Conservation (phyloP, 2,888 invertebrate species). For the Nephrotoma appendiculata region DNA sequence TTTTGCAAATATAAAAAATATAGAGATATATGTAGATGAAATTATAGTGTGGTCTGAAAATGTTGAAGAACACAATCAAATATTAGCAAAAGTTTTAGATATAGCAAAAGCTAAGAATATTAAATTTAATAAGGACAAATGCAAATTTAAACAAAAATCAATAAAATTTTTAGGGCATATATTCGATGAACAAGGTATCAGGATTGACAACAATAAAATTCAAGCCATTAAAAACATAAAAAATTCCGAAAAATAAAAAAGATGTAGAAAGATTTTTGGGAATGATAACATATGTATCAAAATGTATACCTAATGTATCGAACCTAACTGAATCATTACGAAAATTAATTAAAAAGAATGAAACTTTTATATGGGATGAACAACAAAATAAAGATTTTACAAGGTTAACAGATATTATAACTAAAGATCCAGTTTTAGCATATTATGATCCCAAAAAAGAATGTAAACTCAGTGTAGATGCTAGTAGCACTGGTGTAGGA, state of each 20-base stretch:
- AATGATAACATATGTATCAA: conserved; percentile 13
- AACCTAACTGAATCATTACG: conserved; percentile 11
- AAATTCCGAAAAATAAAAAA: too few species aligned
- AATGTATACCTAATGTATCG: conserved; percentile 18
- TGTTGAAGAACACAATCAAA: too few species aligned
- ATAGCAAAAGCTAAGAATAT: too few species aligned
- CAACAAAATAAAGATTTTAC: conserved; percentile 13
- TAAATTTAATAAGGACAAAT: too few species aligned
- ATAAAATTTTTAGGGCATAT: too few species aligned
- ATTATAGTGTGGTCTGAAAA: too few species aligned
- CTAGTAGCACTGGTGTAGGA: conserved; percentile 10
- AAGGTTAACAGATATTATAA: not conserved
- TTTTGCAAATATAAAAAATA: not conserved
- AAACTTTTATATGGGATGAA: conserved; percentile 11
- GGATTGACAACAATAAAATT: conserved; percentile 13
- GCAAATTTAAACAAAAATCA: too few species aligned
- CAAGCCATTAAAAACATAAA: conserved; percentile 15
- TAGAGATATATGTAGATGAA: too few species aligned
- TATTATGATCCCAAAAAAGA: conserved; percentile 6
- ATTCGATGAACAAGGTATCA: too few species aligned
- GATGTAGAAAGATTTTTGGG: too few species aligned
- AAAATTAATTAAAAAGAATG: too few species aligned
- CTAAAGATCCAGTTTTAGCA: conserved; percentile 11
- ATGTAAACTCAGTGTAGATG: not conserved
- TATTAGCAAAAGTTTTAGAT: too few species aligned